These are phyloP conservation scores for Takifugu flavidus DNA, from an alignment of 2,113 vertebrate species.

Conservation along the genomic window DNA sequence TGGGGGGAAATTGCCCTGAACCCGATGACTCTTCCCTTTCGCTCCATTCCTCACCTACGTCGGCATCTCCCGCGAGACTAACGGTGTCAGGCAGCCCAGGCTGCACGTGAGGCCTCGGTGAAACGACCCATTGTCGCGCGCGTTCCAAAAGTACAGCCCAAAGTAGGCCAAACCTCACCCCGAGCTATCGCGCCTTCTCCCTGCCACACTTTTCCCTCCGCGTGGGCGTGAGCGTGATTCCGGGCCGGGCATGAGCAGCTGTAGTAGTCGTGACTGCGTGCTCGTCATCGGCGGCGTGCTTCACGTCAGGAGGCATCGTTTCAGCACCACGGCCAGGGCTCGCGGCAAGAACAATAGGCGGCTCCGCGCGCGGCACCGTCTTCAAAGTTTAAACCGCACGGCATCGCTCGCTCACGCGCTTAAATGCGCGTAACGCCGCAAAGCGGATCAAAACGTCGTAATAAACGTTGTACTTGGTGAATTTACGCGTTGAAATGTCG, in stretches of 20 bases:
- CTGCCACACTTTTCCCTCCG: slow-evolving; percentile 48
- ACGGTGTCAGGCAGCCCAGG: not conserved
- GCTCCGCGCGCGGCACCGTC: slow-evolving; percentile 59
- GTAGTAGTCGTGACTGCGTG: slow-evolving; percentile 66
- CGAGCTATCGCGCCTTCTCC: slow-evolving; percentile 45
- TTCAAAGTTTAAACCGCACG: slow-evolving; percentile 21
- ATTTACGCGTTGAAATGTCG: no score
- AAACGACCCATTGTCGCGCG: slow-evolving; percentile 19
- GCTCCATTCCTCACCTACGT: not conserved
- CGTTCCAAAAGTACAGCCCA: slow-evolving; percentile 41
- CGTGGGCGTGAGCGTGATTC: slow-evolving; percentile 56
- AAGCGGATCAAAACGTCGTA: no score
- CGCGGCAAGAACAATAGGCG: slow-evolving; percentile 75
- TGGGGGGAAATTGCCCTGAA: slow-evolving; percentile 71
- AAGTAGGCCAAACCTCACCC: slow-evolving; percentile 69
- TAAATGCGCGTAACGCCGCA: no score
- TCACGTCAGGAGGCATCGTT: slow-evolving; percentile 52
- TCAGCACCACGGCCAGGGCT: slow-evolving; percentile 81
- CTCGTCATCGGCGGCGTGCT: slow-evolving; percentile 46
- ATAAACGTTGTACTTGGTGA: no score
- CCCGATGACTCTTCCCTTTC: slow-evolving; percentile 48
- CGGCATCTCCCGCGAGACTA: not conserved
- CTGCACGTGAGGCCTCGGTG: not conserved
- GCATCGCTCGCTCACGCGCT: no score
- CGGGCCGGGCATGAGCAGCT: slow-evolving; percentile 57